phyloP scores from a whole-genome alignment of 2,888 invertebrate genomes.

The Agriotes lineatus region DNA sequence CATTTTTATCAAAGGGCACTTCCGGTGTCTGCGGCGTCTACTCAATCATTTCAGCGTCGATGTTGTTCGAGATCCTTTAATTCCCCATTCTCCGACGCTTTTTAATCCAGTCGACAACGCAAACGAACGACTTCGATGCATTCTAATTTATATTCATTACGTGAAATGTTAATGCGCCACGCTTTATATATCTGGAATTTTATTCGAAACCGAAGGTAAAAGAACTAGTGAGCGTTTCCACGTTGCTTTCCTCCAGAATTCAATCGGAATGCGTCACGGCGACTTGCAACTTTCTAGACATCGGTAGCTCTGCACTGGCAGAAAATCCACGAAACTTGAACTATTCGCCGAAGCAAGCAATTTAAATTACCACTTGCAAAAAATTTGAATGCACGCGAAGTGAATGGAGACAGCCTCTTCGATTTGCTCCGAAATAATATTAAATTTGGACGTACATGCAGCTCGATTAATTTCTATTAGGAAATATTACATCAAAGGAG shows the following conservation, averaged over 20 bases:
- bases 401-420: too few relatives aligned
- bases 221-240: neutral
- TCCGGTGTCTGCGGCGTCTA: neutral
- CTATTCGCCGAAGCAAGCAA: too few relatives aligned
- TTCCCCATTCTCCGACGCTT: constrained; percentile 15
- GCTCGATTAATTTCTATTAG: too few relatives aligned
- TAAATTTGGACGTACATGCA: too few relatives aligned
- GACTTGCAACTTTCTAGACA: neutral
- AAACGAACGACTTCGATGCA: neutral
- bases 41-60: neutral
- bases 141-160: constrained; percentile 11
- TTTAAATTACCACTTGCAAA: too few relatives aligned
- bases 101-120: constrained; percentile 15
- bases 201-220: neutral
- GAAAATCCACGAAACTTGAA: neutral
- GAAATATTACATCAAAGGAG: too few relatives aligned
- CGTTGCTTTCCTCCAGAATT: neutral
- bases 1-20: neutral
- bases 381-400: too few relatives aligned
- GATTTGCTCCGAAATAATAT: too few relatives aligned
- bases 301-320: neutral
- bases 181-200: neutral
- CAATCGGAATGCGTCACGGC: neutral
- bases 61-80: constrained; percentile 11
- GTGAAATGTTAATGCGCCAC: constrained; percentile 1